These are phyloP conservation scores for Balanococcus diminutus DNA, from an alignment of 2,888 invertebrate species.

Conservation along the genomic window DNA sequence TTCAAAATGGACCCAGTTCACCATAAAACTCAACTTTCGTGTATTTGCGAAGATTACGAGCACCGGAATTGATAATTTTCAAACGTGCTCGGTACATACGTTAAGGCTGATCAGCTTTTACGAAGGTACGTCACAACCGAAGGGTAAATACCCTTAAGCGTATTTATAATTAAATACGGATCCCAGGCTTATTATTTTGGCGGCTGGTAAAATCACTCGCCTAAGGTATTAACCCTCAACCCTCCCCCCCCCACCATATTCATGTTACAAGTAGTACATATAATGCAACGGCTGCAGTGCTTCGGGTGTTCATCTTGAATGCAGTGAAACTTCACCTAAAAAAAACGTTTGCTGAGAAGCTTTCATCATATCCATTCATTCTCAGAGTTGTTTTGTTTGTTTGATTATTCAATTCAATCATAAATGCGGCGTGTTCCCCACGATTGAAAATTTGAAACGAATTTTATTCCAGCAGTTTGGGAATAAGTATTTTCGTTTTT, in stretches of 20 bases:
- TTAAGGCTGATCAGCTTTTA: slow-evolving; percentile 46
- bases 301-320: background rate
- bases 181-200: slow-evolving; percentile 51
- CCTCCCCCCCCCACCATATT: background rate
- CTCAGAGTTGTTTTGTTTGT: too few relatives aligned
- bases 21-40: background rate
- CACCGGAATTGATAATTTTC: slow-evolving; percentile 13
- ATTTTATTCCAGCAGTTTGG: too few relatives aligned
- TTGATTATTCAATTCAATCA: too few relatives aligned
- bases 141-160: slow-evolving; percentile 52
- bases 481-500: too few relatives aligned
- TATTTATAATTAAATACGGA: slow-evolving; percentile 53
- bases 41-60: slow-evolving; percentile 9
- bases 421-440: too few relatives aligned
- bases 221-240: slow-evolving; percentile 8
- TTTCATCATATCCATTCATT: too few relatives aligned
- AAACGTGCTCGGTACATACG: background rate
- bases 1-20: background rate
- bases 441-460: too few relatives aligned
- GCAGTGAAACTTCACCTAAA: background rate
- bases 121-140: background rate
- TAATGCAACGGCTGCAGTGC: background rate
- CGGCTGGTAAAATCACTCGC: background rate
- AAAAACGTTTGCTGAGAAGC: background rate
- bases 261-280: background rate